Base-by-base conservation (phyloP, 2,797 vertebrate species). In the Ceryle rudis region DNA sequence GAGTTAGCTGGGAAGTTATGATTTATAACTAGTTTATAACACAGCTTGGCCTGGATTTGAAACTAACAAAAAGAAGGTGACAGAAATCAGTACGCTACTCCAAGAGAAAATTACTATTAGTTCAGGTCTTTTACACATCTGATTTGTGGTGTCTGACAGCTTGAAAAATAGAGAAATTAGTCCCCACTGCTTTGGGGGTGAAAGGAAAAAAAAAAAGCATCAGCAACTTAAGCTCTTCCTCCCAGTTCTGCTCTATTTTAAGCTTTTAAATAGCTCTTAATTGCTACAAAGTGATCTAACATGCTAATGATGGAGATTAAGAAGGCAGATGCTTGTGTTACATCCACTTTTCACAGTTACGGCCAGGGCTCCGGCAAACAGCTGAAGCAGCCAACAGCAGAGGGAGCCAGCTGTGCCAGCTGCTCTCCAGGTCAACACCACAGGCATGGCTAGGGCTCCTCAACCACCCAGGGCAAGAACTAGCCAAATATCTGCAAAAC, bases 341-440 rank as follows among this genome's bases (percentile, higher is more conserved):
- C 39, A 75, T 39, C 55, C 49, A 8, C 61, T 67, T 6, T 22
- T 29, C 47, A 37, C 64, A 14, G 90, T 54, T 18, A 16, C 55
- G 71, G 54, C 51, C 54, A 58, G 1, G 66, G 57, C 60, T 52
- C 58, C 57, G 52, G 52, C 52, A 3, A 20, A n/a, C 8, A 42
- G 60, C 67, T 65, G 60, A 13, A n/a, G 8, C 2, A 20, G 12
- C 33, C 10, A 22, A 44, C 65, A 44, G 74, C 3, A 46, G 81
- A 64, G 71, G 61, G 71, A 78, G 75, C 54, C 18, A 11, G 5
- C 13, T 8, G 42, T 54, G 79, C 31, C 54, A 10, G 23, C 35
- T 23, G 14, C 8, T 6, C 5, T 2, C 15, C 6, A 31, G 66
- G 78, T 11, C 61, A 5, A 1, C 47, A 23, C 44, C 3, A 2